These are phyloP conservation scores for Teleogryllus oceanicus DNA, from an alignment of 2,888 invertebrate species.

Conservation along the genomic window DNA sequence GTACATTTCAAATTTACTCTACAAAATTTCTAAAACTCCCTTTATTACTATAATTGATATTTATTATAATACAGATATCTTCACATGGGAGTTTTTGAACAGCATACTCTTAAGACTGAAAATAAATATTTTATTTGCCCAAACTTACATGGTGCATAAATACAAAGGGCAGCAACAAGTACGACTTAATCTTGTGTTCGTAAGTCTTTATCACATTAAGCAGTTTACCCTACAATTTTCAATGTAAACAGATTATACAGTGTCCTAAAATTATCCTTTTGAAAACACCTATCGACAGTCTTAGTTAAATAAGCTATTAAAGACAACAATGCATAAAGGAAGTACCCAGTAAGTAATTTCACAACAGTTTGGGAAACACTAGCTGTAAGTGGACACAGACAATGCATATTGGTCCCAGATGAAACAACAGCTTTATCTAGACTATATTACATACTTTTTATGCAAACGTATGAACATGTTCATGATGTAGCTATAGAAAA, in stretches of 20 bases:
- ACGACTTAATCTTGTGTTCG: neutral
- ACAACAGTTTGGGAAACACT: no score
- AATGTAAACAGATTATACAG: neutral
- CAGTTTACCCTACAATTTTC: neutral
- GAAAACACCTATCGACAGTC: neutral
- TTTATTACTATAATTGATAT: no score
- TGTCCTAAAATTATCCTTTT: neutral
- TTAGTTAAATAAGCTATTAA: neutral
- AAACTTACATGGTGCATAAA: neutral
- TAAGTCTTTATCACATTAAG: neutral
- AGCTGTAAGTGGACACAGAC: no score
- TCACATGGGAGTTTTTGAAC: no score
- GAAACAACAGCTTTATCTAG: no score
- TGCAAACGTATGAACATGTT: no score
- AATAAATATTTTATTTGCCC: conserved; percentile 18
- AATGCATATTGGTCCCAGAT: neutral
- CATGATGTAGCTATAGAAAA: no score
- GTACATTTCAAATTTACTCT: no score
- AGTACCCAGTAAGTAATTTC: neutral
- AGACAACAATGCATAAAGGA: neutral
- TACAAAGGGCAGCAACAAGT: neutral
- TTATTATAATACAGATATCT: no score
- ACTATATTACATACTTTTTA: no score
- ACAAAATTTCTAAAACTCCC: no score
- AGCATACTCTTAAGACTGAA: neutral